These are phyloP conservation scores for Herpetotheres cachinnans DNA, from an alignment of 2,113 vertebrate species.

Conservation along the genomic window DNA sequence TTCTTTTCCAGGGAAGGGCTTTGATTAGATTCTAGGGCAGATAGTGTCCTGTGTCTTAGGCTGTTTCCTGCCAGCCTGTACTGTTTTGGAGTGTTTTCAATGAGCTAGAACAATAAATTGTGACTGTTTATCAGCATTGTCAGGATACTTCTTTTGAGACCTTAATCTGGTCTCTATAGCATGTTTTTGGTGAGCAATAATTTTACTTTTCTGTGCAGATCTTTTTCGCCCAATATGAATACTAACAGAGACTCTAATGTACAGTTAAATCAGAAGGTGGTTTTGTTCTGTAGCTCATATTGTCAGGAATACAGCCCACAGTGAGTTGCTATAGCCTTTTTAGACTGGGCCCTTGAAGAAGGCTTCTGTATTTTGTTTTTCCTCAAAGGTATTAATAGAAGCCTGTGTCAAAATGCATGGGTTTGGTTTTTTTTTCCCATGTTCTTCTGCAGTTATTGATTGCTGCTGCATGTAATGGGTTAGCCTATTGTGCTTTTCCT, in stretches of 20 bases:
- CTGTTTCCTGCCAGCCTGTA: background rate
- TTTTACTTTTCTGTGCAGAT: background rate
- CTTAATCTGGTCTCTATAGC: background rate
- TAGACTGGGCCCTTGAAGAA: background rate
- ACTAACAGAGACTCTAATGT: background rate
- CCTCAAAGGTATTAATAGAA: background rate
- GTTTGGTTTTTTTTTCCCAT: too few species aligned
- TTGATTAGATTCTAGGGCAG: background rate
- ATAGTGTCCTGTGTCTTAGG: background rate
- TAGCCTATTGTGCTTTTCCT: background rate
- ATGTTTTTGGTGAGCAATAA: background rate
- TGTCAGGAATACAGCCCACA: too few species aligned
- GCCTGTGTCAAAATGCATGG: background rate
- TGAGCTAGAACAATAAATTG: background rate
- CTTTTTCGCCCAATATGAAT: background rate
- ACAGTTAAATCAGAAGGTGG: background rate
- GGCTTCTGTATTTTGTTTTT: background rate
- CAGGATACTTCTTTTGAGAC: background rate
- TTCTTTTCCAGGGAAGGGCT: background rate
- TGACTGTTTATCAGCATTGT: background rate
- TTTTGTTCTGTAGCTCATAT: background rate
- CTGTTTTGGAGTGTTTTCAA: background rate
- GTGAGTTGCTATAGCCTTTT: background rate
- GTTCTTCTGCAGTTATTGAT: background rate
- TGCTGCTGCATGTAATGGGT: background rate